Conservation (phyloP, 2,888 invertebrate species). For the Hirtodrosophila trivittata region DNA sequence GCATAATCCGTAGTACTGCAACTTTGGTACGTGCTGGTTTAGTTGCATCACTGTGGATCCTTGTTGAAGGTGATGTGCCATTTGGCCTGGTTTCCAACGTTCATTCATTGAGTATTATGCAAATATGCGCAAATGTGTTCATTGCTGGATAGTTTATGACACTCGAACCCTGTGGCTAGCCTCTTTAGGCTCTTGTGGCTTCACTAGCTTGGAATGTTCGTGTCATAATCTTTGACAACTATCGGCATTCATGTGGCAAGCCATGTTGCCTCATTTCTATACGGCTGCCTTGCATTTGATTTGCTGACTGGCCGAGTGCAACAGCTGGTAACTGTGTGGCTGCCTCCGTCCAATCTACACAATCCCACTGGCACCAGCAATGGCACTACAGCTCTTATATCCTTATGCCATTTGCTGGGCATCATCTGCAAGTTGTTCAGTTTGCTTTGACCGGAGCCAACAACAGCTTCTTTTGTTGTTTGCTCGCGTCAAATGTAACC, state of each 20-base stretch:
- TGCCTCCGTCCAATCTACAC: slow-evolving; percentile 5
- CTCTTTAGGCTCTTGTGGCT: slow-evolving; percentile 25
- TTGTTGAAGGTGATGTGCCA: slow-evolving; percentile 36
- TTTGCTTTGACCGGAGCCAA: slow-evolving; percentile 11
- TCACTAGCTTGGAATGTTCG: slow-evolving; percentile 40
- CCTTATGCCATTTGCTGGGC: slow-evolving; percentile 17
- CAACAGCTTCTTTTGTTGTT: slow-evolving; percentile 26
- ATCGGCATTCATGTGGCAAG: slow-evolving; percentile 70
- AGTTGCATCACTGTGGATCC: slow-evolving; percentile 11
- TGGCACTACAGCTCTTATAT: slow-evolving; percentile 11
- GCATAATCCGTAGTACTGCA: too few relatives aligned
- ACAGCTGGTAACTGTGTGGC: slow-evolving; percentile 52
- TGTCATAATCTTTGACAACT: slow-evolving; percentile 80
- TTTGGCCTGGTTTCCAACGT: slow-evolving; percentile 43
- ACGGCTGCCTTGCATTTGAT: slow-evolving; percentile 62
- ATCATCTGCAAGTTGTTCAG: slow-evolving; percentile 26
- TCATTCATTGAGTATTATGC: slow-evolving; percentile 66
- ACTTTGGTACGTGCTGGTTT: too few relatives aligned
- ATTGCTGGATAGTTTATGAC: slow-evolving; percentile 69
- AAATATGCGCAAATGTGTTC: slow-evolving; percentile 77
- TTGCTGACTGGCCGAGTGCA: slow-evolving; percentile 59
- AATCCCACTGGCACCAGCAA: slow-evolving; percentile 15
- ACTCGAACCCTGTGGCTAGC: slow-evolving; percentile 12
- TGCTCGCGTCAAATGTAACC: slow-evolving; percentile 36
- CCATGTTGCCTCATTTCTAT: slow-evolving; percentile 13